Conservation (phyloP, 1,140 invertebrate genomes). For the Gerris buenoi region DNA sequence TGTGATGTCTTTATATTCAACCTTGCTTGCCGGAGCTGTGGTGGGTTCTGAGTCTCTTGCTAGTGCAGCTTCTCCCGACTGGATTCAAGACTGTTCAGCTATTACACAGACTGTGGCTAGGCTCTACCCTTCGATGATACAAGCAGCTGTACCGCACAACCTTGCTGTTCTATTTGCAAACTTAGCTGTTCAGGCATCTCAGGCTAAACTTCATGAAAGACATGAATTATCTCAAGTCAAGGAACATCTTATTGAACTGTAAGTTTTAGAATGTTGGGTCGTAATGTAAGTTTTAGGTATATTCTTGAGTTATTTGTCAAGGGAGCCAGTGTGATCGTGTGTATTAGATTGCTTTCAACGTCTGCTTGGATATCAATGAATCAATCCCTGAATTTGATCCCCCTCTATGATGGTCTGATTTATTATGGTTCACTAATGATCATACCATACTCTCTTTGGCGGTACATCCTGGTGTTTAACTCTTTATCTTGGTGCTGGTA, state of each 20-base stretch:
- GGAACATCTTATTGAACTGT: conserved; percentile 33
- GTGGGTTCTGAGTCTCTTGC: conserved; percentile 9
- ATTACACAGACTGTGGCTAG: conserved; percentile 44
- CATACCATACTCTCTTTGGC: no score
- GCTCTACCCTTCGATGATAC: conserved; percentile 36
- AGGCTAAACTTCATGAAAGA: conserved; percentile 17
- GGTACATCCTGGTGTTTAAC: no score
- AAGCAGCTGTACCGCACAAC: conserved; percentile 18
- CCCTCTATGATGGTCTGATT: no score
- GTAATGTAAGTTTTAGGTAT: no score
- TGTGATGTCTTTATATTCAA: conserved; percentile 22
- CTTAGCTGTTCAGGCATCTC: conserved; percentile 19
- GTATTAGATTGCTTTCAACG: no score
- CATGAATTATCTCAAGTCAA: conserved; percentile 27
- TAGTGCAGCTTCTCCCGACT: conserved; percentile 19
- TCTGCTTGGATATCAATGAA: no score
- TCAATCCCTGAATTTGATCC: no score
- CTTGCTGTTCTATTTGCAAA: conserved; percentile 18
- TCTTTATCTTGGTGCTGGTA: no score
- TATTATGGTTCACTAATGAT: no score
- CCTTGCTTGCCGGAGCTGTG: conserved; percentile 13
- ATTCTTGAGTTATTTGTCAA: no score
- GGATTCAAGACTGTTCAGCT: conserved; percentile 44
- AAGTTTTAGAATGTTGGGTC: no score
- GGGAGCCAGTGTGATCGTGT: no score